Conservation (phyloP, 2,113 vertebrate species). For the Urocitellus parryii region DNA sequence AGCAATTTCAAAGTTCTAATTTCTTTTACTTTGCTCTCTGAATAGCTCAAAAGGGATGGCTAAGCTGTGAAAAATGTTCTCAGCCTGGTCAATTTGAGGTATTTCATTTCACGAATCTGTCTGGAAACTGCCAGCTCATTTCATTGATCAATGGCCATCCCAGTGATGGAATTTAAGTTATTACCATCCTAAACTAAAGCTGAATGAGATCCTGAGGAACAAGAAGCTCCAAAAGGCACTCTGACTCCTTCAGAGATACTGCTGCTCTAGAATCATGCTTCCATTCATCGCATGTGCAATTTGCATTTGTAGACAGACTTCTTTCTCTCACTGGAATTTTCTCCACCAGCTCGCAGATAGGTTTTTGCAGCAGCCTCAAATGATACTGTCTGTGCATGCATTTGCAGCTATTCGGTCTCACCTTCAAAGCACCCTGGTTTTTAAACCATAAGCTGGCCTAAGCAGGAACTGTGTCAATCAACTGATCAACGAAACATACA, state of each 20-base stretch:
- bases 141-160: constrained; percentile 73
- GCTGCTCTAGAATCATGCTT: neutral
- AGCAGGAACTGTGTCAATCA: neutral
- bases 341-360: neutral
- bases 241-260: neutral
- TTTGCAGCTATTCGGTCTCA: neutral
- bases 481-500: neutral
- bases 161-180: constrained; percentile 62
- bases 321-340: neutral
- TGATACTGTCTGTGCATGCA: neutral
- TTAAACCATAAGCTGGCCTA: constrained; percentile 15
- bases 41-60: constrained; percentile 78
- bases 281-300: neutral
- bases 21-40: constrained; percentile 79
- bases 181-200: constrained; percentile 69
- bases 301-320: neutral
- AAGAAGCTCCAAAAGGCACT: neutral
- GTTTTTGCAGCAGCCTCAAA: neutral
- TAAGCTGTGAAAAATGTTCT: constrained; percentile 76
- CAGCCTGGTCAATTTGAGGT: constrained; percentile 66
- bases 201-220: constrained; percentile 54
- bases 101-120: constrained; percentile 76
- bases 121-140: constrained; percentile 76
- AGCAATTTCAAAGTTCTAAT: constrained; percentile 80
- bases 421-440: neutral